Conservation (phyloP, 2,797 vertebrate genomes). For the Chloroceryle inda region DNA sequence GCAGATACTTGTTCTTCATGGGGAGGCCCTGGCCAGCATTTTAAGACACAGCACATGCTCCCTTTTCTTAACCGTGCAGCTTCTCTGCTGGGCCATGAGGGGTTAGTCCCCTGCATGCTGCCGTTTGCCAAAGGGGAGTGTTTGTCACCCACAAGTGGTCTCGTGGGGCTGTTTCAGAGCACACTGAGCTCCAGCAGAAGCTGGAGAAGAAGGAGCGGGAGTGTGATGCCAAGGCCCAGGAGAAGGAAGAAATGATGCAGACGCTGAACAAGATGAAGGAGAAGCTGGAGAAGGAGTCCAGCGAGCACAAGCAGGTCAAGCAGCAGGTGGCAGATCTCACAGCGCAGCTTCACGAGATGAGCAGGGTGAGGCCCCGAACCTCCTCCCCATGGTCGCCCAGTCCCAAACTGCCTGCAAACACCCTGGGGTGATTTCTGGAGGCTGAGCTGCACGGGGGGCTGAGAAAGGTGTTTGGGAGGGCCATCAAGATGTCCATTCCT, state of each 20-base stretch:
- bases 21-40: not conserved
- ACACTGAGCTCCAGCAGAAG: slow-evolving; percentile 94
- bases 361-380: slow-evolving; percentile 80
- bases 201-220: slow-evolving; percentile 97
- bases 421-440: not conserved
- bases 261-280: slow-evolving; percentile 99
- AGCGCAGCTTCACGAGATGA: slow-evolving; percentile 90
- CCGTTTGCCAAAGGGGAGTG: not conserved
- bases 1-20: not conserved
- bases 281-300: slow-evolving; percentile 95
- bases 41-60: not conserved
- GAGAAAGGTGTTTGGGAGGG: not conserved
- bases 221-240: slow-evolving; percentile 96
- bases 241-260: slow-evolving; percentile 99
- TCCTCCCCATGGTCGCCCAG: not conserved
- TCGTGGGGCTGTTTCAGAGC: slow-evolving; percentile 82
- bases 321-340: slow-evolving; percentile 93
- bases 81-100: not conserved
- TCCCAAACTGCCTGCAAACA: not conserved
- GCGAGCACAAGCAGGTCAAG: slow-evolving; percentile 93
- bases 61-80: not conserved
- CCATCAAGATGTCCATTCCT: not conserved
- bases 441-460: not conserved
- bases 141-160: not conserved
- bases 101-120: fast-evolving